Evolutionary conservation across 2,113 vertebrate genomes (phyloP).

Genomic region (Amia ocellicauda): DNA sequence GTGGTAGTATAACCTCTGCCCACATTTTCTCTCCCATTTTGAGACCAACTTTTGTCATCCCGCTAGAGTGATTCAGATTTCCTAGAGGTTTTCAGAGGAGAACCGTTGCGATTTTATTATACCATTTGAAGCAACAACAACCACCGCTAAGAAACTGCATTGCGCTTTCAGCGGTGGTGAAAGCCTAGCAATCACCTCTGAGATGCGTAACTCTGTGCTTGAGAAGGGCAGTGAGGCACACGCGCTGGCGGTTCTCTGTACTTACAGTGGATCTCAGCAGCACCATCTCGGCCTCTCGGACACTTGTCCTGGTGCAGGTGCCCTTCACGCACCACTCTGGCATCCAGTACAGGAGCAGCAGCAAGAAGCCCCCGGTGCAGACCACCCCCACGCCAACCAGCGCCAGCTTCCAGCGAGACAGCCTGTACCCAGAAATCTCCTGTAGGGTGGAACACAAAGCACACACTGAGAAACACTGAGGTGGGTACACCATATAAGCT

Average conservation of each 20-base stretch:
- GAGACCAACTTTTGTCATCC: too few relatives aligned
- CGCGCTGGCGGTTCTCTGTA: slow-evolving; percentile 1
- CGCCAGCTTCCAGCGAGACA: slow-evolving; percentile 85
- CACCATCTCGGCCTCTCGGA: slow-evolving; percentile 83
- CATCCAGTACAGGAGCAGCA: slow-evolving; percentile 97
- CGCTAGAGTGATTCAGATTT: too few relatives aligned
- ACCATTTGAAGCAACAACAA: too few relatives aligned
- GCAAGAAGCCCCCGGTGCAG: slow-evolving; percentile 88
- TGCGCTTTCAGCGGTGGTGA: too few relatives aligned
- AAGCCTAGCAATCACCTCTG: too few relatives aligned
- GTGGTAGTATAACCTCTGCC: too few relatives aligned
- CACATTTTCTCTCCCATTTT: too few relatives aligned
- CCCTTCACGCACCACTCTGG: slow-evolving; percentile 94
- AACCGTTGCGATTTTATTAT: too few relatives aligned
- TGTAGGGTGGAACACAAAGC: slow-evolving; percentile 37
- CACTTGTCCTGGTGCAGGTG: slow-evolving; percentile 73
- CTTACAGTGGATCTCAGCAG: slow-evolving; percentile 88
- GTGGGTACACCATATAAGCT: too few relatives aligned
- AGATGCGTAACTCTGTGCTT: too few relatives aligned
- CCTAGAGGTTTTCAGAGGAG: too few relatives aligned
- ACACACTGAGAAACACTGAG: background rate
- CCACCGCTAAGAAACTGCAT: too few relatives aligned
- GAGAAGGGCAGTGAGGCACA: background rate
- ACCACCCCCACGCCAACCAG: slow-evolving; percentile 79
- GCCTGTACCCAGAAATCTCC: slow-evolving; percentile 86